Evolutionary conservation across 2,113 vertebrate genomes (phyloP).

Genomic region (Myotis lucifugus): DNA sequence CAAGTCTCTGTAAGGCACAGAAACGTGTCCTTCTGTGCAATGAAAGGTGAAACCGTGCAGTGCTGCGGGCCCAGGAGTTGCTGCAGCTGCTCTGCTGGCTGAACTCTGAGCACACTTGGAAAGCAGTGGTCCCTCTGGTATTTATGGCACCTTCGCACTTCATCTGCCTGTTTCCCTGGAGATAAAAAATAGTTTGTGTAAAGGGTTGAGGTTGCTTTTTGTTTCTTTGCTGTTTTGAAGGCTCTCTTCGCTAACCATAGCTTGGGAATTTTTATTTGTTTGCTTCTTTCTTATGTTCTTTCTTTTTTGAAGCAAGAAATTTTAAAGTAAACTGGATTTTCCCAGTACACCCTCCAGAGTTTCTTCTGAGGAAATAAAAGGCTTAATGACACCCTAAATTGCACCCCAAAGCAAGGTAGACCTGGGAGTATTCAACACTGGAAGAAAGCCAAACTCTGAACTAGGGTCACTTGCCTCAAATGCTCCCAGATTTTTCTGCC

Average conservation of each 20-base stretch:
- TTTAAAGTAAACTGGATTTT: constrained; percentile 43
- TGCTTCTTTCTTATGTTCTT: neutral
- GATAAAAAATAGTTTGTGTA: constrained; percentile 67
- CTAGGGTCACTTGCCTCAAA: constrained; percentile 24
- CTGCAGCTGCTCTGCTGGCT: constrained; percentile 70
- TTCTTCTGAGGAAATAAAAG: constrained; percentile 25
- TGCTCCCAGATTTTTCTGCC: neutral
- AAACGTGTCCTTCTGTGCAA: constrained; percentile 56
- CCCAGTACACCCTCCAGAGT: neutral
- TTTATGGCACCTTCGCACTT: constrained; percentile 77
- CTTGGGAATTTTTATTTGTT: constrained; percentile 49
- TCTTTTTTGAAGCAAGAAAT: neutral
- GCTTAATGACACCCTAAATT: neutral
- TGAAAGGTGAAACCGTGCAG: constrained; percentile 75
- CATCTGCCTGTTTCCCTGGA: constrained; percentile 68
- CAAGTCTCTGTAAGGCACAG: constrained; percentile 59
- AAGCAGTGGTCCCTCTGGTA: constrained; percentile 71
- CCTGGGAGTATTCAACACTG: constrained; percentile 41
- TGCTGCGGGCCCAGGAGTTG: constrained; percentile 66
- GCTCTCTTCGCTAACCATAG: constrained; percentile 38
- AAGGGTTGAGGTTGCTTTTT: constrained; percentile 64
- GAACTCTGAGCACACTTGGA: constrained; percentile 78
- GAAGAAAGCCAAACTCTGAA: constrained; percentile 40
- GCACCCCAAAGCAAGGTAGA: constrained; percentile 19
- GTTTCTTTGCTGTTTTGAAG: constrained; percentile 42